These are phyloP conservation scores for Amblyraja radiata DNA, from an alignment of 2,797 vertebrate species.

Conservation along the genomic window DNA sequence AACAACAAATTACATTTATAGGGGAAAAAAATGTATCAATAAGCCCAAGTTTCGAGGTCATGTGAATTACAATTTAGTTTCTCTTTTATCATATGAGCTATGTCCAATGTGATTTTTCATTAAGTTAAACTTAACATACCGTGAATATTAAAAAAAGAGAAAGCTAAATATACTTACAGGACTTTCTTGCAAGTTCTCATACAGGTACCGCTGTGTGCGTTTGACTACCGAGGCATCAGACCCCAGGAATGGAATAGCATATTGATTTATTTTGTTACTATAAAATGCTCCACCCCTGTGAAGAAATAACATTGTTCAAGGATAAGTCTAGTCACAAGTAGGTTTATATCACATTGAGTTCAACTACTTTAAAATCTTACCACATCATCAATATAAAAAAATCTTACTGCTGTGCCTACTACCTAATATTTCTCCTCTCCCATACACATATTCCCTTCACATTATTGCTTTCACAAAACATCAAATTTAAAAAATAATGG, in stretches of 20 bases:
- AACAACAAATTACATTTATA: neutral
- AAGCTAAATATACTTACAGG: constrained; percentile 65
- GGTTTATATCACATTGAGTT: neutral
- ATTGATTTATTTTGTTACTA: constrained; percentile 72
- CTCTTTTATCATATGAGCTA: neutral
- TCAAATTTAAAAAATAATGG: neutral
- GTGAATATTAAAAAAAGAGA: neutral
- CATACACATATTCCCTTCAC: neutral
- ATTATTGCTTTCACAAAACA: neutral
- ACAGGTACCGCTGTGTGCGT: constrained; percentile 77
- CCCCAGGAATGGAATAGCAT: constrained; percentile 79
- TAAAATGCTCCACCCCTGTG: constrained; percentile 71
- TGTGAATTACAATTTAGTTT: neutral
- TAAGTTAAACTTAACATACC: neutral
- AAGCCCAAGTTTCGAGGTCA: neutral
- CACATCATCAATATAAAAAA: neutral
- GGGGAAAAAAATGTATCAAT: neutral
- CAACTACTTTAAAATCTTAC: neutral
- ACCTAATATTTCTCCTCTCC: neutral
- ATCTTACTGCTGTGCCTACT: neutral
- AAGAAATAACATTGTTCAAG: constrained; percentile 35
- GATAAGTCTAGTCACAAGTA: neutral
- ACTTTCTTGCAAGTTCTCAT: constrained; percentile 64
- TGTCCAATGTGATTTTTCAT: neutral
- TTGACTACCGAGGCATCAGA: constrained; percentile 82